phyloP scores from a whole-genome alignment of 2,113 vertebrate species.

The Salvator merianae region DNA sequence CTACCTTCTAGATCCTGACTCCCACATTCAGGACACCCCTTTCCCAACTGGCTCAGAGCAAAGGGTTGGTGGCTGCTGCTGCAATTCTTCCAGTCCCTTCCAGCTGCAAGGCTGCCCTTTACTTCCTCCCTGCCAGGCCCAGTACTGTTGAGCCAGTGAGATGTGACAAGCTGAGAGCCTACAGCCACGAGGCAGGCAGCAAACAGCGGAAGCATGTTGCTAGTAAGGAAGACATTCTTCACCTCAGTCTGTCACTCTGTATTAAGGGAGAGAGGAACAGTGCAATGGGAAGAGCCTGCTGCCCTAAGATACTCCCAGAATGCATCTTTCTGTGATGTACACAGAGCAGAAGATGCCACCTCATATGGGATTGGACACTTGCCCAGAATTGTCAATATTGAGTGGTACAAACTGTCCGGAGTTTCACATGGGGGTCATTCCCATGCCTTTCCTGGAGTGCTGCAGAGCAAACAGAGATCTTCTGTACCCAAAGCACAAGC shows the following conservation, averaged over 20 bases:
- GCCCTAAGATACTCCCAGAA: background rate
- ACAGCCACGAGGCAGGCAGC: background rate
- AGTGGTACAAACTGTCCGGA: background rate
- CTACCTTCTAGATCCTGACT: background rate
- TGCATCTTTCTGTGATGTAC: background rate
- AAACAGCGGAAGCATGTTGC: background rate
- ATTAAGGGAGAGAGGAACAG: background rate
- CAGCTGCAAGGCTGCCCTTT: background rate
- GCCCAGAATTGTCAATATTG: background rate
- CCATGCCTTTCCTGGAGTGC: background rate
- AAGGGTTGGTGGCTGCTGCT: background rate
- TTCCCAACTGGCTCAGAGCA: background rate
- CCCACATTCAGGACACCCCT: background rate
- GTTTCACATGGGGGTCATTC: background rate
- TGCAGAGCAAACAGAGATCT: background rate
- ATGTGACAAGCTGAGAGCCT: slow-evolving; percentile 5
- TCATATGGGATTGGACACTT: too few species aligned
- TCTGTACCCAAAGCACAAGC: background rate
- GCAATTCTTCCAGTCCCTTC: background rate
- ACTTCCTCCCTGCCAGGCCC: background rate
- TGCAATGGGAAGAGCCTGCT: background rate
- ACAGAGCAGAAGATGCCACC: too few species aligned
- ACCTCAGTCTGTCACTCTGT: slow-evolving; percentile 14
- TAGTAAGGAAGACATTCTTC: slow-evolving; percentile 19
- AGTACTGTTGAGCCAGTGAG: background rate